Conservation (phyloP, 2,113 vertebrate genomes). For the Empidonax traillii region DNA sequence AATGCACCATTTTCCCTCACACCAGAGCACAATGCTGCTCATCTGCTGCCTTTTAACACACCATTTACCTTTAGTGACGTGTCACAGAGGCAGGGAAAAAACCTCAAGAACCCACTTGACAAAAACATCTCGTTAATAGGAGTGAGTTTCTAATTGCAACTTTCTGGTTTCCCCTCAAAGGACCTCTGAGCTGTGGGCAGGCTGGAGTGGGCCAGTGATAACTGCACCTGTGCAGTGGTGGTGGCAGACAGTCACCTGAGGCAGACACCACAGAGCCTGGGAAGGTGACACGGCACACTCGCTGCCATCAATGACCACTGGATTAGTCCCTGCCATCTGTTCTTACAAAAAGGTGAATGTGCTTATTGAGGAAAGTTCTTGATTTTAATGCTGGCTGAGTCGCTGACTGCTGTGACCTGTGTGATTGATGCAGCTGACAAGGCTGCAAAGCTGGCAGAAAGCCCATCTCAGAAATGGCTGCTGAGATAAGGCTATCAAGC, state of each 20-base stretch:
- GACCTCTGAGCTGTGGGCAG: background rate
- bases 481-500: background rate
- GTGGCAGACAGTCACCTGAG: background rate
- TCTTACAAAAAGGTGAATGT: background rate
- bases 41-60: background rate
- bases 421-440: background rate
- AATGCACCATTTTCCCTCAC: background rate
- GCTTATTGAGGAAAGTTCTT: background rate
- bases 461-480: background rate
- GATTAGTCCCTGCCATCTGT: background rate
- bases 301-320: background rate
- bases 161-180: background rate
- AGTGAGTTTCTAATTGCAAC: background rate
- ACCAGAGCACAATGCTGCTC: background rate
- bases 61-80: background rate
- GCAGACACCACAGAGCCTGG: background rate
- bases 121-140: background rate
- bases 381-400: constrained; percentile 5
- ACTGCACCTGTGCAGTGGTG: background rate
- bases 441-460: background rate
- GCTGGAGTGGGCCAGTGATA: fast-evolving
- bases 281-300: background rate
- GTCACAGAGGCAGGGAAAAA: background rate
- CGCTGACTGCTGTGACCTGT: background rate
- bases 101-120: background rate